Evolutionary conservation across 2,113 vertebrate genomes (phyloP).

Genomic region (Daboia siamensis): DNA sequence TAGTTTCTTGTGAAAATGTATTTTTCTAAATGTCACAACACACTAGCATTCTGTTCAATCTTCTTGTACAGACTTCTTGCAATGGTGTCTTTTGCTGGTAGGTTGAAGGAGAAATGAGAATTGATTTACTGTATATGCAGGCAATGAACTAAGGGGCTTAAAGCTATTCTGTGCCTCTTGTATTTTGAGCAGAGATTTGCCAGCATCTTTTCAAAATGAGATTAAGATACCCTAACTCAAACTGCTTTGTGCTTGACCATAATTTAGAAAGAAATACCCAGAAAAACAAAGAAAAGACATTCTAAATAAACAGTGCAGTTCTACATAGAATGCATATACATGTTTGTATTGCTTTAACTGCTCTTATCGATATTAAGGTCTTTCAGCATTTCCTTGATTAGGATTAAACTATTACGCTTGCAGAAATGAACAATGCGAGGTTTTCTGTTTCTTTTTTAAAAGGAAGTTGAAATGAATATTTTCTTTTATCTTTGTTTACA

Average conservation of each 20-base stretch:
- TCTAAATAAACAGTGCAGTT: background rate
- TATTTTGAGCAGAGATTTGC: background rate
- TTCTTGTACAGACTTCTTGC: rapidly evolving
- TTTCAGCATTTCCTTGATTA: background rate
- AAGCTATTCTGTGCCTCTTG: background rate
- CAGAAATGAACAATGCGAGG: background rate
- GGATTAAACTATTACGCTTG: background rate
- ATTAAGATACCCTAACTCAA: background rate
- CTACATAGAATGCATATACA: background rate
- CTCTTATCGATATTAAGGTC: background rate
- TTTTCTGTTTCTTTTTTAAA: conserved; percentile 11
- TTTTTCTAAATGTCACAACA: too few relatives aligned
- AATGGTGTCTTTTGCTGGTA: background rate
- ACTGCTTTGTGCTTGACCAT: background rate
- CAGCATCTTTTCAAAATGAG: background rate
- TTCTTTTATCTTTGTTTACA: conserved; percentile 13
- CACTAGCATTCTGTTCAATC: too few relatives aligned
- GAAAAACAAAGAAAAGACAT: background rate
- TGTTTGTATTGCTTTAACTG: background rate
- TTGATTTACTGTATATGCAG: background rate
- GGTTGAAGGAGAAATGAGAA: background rate
- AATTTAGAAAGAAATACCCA: background rate
- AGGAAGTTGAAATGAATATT: conserved; percentile 3
- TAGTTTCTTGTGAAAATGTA: too few relatives aligned
- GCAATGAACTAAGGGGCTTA: background rate